Evolutionary conservation across 2,888 invertebrate species (phyloP), one percentile per base, ranked within the genome.

Genomic region (Chrysina gloriosa): DNA sequence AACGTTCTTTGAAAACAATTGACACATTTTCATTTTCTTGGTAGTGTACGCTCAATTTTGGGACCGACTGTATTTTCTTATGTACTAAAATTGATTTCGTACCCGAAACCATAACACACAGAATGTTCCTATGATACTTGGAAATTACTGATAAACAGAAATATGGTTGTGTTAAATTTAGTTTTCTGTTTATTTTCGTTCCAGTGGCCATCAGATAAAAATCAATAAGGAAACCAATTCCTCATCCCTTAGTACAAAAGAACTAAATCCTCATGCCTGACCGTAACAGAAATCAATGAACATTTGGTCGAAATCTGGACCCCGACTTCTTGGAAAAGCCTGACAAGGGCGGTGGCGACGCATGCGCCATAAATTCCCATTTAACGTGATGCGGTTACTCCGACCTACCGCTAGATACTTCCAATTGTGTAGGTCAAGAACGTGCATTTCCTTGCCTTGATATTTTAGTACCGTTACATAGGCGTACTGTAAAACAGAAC

Each of bases 271-370:
- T 14, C 45, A n/a, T n/a, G n/a, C n/a, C n/a, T n/a, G n/a, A 39
- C 23, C 39, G 58, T 39, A 36, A 63, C 45, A 52, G 45, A 61
- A 71, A 71, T 68, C 70, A 70, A 70, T 70, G 70, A 67, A 67
- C 68, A 67, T 69, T 70, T 69, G 71, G 70, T 65, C 54, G 70
- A 70, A 70, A 71, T 69, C 65, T 65, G 58, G 65, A 66, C 64
- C 61, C 63, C 48, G 50, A 52, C 64, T 71, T 71, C 70, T 67
- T 67, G 66, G 71, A 70, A 71, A 68, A 66, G 29, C 67, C 45
- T 39, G 52, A 36, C 50, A 70, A 69, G 72, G 72, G 72, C 70
- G 72, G 71, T 66, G 71, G 67, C 67, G 63, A 67, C 64, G 70
- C 72, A 72, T 71, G 72, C 72, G 72, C 68, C 67, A 64, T 69